A percentile compares a stretch with the other conserved stretches of the same genome.
Evolutionary conservation across 2,888 invertebrate species (phyloP).

Genomic region (Hirtodrosophila confusa): DNA sequence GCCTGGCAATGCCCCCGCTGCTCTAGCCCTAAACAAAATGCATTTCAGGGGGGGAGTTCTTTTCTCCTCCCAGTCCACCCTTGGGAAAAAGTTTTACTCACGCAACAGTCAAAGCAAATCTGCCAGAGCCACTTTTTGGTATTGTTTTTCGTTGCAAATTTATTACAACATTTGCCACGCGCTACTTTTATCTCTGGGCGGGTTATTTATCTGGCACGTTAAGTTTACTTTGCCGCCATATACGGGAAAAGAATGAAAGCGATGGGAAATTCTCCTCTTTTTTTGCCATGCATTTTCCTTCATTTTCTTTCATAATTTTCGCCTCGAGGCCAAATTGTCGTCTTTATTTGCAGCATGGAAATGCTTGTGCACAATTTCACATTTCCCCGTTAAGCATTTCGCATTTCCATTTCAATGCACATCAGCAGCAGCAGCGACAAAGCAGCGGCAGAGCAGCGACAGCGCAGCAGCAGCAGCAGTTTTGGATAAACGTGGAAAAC

Average conservation of each 20-base stretch:
- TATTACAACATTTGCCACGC: slow-evolving; percentile 74
- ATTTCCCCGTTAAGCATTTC: slow-evolving; percentile 48
- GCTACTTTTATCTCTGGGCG: slow-evolving; percentile 69
- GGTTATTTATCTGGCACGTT: slow-evolving; percentile 81
- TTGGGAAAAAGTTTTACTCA: slow-evolving; percentile 63
- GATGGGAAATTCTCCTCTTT: too few relatives aligned
- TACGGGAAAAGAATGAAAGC: too few relatives aligned
- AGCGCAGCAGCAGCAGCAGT: slow-evolving; percentile 30
- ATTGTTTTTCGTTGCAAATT: slow-evolving; percentile 77
- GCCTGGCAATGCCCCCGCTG: slow-evolving; percentile 76
- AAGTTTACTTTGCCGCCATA: slow-evolving; percentile 68
- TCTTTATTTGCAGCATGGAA: slow-evolving; percentile 75
- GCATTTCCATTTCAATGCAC: slow-evolving; percentile 76
- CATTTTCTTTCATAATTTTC: slow-evolving; percentile 73
- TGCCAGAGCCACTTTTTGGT: slow-evolving; percentile 39
- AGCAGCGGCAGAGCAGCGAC: slow-evolving; percentile 33
- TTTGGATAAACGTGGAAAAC: slow-evolving; percentile 64
- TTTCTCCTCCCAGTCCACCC: neutral
- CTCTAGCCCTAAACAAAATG: slow-evolving; percentile 48
- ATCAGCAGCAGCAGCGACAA: slow-evolving; percentile 43
- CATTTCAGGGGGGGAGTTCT: slow-evolving; percentile 35
- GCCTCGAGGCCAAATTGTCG: slow-evolving; percentile 77
- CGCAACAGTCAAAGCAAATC: slow-evolving; percentile 58
- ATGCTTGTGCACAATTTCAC: slow-evolving; percentile 61
- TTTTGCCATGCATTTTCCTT: slow-evolving; percentile 13